Evolutionary conservation across 2,888 invertebrate genomes (phyloP), one percentile per base, ranked within the genome.

Genomic region (Caenorhabditis plicata): DNA sequence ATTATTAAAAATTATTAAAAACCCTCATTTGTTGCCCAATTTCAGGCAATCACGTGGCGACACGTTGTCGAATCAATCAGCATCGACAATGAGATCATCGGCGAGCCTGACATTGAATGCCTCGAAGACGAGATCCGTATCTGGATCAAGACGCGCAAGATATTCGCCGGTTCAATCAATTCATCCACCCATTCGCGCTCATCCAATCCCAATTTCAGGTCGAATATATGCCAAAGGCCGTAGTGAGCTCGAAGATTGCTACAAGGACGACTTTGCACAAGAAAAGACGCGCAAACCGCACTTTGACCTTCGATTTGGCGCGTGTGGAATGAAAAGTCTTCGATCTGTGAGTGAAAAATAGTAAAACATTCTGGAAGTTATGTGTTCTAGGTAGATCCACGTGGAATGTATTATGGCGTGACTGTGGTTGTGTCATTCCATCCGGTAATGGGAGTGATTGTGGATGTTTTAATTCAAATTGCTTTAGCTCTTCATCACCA

Each of bases 341-440:
- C 43, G 81, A 71, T 80, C 79, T 41, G 81, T 81, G 33, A 45
- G 68, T 50, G 4, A 3, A 27, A 27, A 27, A 27, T 27, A 7
- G 13, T 9, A 27, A 27, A 13, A 27, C 8, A 27, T 27, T 27
- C 29, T 27, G 29, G 20, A 4, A 47, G 26, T 4, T 39, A 1
- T 15, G 25, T 15, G 7, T 52, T 66, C 22, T 49, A 79, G 79
- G 64, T 78, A 29, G 78, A 81, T 46, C 81, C 81, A 9, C 71
- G 81, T 9, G 81, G 81, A 22, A 81, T 81, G 81, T 81, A 81
- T 62, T 81, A 81, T 66, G 79, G 79, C 15, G 73, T 81, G 43
- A 81, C 81, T 1, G 44, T 81, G 11, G 80, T 81, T 43, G 78
- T 81, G 48, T 76, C 77, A 8, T 81, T 81, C 49, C 81, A 81